phyloP scores from a whole-genome alignment of 2,113 vertebrate genomes.

The Gracilinanus agilis region DNA sequence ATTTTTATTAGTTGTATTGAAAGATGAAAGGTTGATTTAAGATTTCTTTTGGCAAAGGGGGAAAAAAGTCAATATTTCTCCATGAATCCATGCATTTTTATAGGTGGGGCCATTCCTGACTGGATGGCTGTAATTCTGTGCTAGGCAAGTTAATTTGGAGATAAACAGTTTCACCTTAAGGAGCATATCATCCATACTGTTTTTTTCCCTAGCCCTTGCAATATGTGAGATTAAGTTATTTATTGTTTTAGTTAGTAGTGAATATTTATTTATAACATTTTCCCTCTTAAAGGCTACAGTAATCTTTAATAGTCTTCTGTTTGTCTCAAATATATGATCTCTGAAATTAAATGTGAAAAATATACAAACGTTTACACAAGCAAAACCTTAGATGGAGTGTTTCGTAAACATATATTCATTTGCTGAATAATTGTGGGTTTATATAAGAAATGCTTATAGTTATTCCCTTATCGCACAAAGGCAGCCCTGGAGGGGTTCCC shows the following conservation, averaged over 20 bases:
- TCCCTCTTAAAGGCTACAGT: neutral
- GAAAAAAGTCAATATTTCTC: constrained; percentile 27
- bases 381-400: neutral
- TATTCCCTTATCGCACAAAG: neutral
- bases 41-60: constrained; percentile 41
- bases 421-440: neutral
- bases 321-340: neutral
- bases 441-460: neutral
- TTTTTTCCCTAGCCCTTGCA: neutral
- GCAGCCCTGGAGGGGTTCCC: neutral
- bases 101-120: constrained; percentile 58
- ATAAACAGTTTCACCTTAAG: constrained; percentile 8
- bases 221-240: neutral
- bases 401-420: neutral
- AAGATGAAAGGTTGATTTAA: constrained; percentile 7
- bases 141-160: constrained; percentile 28
- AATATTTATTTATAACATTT: neutral
- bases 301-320: neutral
- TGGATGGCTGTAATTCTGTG: constrained; percentile 39
- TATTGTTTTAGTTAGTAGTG: neutral
- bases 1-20: constrained; percentile 26
- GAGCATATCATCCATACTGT: neutral
- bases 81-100: constrained; percentile 31
- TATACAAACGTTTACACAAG: neutral
- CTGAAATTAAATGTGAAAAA: neutral